Base-by-base conservation (phyloP, 2,113 vertebrate species). In the Polypterus bichir region DNA sequence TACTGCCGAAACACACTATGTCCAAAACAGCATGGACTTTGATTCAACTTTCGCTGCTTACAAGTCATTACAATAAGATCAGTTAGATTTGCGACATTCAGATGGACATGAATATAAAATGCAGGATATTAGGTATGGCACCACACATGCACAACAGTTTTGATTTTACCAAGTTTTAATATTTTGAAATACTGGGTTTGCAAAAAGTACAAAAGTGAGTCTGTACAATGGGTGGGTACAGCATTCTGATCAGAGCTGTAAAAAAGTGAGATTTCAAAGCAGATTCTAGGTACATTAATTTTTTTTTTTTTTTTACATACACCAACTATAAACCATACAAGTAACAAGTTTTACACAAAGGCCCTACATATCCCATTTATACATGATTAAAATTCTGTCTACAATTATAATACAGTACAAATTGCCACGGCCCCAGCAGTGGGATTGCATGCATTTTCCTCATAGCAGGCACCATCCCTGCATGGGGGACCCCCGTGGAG, bases 151-250 rank as follows among this genome's bases (percentile, higher is more conserved):
- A 64, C 59, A 57, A 0, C 11, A 69, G 68, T 63, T n/a, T 65
- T 57, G 69, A 46, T 89, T 90, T 84, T 86, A 80, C 79, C 70
- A 83, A 79, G 77, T 72, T 97, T 82, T 86, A 86, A 81, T 97
- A 88, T 85, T 91, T 93, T 91, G 91, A 96, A 96, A 93, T 89
- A 85, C 82, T 85, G 83, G 80, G 82, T 88, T 92, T 94, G 88
- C 85, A 93, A 90, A 92, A 91, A 86, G 91, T 96, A 97, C 89
- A 97, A 98, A 97, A 97, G 84, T 90, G 73, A 84, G 78, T 80
- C 58, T 78, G 83, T 85, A 86, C 73, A 76, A 84, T 84, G 88
- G 89, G 87, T 90, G 86, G 79, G 77, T 83, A 86, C 83, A 86
- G 79, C 75, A 79, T 83, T 82, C 75, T 75, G 71, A 76, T 74